A percentile compares a stretch with the other conserved stretches of the same genome.
These are phyloP conservation scores for Intellagama lesueurii DNA, from an alignment of 2,797 vertebrate species.

Conservation along the genomic window DNA sequence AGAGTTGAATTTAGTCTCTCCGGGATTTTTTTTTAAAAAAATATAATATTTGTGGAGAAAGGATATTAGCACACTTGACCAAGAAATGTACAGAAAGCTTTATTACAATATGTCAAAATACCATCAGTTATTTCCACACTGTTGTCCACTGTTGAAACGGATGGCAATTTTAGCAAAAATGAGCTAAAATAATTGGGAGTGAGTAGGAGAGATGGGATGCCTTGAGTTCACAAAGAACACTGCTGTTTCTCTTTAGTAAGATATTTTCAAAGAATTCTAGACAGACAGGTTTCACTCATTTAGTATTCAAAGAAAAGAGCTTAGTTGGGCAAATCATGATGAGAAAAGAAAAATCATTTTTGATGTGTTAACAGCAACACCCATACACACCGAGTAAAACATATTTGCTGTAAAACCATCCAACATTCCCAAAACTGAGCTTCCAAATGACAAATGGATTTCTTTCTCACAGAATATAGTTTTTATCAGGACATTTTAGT, in stretches of 20 bases:
- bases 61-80: background rate
- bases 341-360: background rate
- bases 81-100: background rate
- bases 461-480: background rate
- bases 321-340: background rate
- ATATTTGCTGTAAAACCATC: conserved; percentile 1
- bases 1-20: rapidly evolving
- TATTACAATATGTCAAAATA: conserved; percentile 3
- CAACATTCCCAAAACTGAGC: rapidly evolving
- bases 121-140: background rate
- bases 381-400: conserved; percentile 12
- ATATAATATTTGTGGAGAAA: background rate
- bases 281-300: background rate
- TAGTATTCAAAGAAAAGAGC: background rate
- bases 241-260: background rate
- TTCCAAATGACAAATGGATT: background rate
- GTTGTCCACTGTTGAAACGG: background rate
- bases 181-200: background rate
- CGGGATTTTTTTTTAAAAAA: background rate
- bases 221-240: background rate
- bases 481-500: background rate
- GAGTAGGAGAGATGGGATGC: too few species aligned
- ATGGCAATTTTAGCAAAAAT: background rate
- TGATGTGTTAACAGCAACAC: background rate
- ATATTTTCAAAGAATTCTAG: background rate